A percentile compares a stretch with the other conserved stretches of the same genome.
Conservation (phyloP, 2,113 vertebrate genomes). For the Elaphurus davidianus region DNA sequence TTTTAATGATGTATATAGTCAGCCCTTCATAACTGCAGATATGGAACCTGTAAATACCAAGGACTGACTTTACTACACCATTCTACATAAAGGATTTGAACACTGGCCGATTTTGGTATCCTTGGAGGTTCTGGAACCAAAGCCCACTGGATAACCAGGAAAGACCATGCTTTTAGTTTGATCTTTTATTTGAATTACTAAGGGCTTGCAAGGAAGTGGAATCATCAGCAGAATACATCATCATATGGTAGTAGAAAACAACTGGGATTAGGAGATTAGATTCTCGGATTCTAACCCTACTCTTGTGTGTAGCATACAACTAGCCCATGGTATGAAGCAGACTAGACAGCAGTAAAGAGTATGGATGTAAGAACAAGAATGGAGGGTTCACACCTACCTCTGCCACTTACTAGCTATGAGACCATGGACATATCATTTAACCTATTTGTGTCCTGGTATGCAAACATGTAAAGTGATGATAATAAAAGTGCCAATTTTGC, state of each 20-base stretch:
- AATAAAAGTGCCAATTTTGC: not conserved
- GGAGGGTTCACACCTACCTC: not conserved
- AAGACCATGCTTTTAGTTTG: not conserved
- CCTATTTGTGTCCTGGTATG: not conserved
- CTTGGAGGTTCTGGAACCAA: not conserved
- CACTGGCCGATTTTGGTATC: not conserved
- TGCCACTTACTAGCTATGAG: not conserved
- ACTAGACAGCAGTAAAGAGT: not conserved
- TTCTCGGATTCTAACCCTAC: not conserved
- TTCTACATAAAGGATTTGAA: not conserved
- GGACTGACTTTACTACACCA: not conserved
- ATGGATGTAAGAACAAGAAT: not conserved
- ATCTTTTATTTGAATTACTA: conserved; percentile 18
- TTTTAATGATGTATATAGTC: not conserved
- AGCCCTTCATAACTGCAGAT: not conserved
- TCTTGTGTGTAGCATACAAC: not conserved
- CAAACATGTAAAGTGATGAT: not conserved
- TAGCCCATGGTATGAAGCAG: not conserved
- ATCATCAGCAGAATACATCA: not conserved
- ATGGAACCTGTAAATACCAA: not conserved
- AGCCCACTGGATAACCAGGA: not conserved
- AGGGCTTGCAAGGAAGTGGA: not conserved
- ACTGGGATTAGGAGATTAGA: not conserved
- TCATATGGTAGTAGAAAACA: not conserved
- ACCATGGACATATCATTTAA: not conserved